Conservation (phyloP, 2,113 vertebrate genomes). For the Turnix velox region DNA sequence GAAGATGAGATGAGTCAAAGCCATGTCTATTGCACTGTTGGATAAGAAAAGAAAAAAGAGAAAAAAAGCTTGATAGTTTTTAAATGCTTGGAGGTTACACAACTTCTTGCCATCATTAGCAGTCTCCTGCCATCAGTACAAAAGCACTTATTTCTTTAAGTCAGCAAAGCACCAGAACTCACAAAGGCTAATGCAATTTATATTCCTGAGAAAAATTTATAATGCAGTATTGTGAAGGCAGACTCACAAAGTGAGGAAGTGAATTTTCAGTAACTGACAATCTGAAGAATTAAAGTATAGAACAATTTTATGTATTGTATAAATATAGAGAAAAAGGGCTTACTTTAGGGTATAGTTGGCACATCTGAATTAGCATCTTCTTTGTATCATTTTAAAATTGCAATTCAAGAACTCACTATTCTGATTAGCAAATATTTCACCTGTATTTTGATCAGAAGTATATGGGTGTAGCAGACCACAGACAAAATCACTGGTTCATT, state of each 20-base stretch:
- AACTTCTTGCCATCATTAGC: neutral
- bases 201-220: neutral
- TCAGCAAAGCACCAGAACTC: neutral
- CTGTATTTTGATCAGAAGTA: neutral
- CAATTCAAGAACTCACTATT: neutral
- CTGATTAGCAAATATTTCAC: neutral
- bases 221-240: neutral
- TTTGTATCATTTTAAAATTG: neutral
- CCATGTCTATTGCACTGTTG: neutral
- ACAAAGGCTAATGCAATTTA: neutral
- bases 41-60: neutral
- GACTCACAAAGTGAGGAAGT: neutral
- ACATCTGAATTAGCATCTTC: neutral
- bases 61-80: neutral
- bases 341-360: neutral
- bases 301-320: neutral
- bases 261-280: neutral
- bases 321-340: neutral
- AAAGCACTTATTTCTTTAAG: neutral
- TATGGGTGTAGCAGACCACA: neutral
- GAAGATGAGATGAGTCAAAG: neutral
- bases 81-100: neutral
- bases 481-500: neutral
- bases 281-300: neutral
- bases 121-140: neutral